Evolutionary conservation across 1,140 invertebrate genomes (phyloP), one percentile per base, ranked within the genome.

Genomic region (Penaeus japonicus): DNA sequence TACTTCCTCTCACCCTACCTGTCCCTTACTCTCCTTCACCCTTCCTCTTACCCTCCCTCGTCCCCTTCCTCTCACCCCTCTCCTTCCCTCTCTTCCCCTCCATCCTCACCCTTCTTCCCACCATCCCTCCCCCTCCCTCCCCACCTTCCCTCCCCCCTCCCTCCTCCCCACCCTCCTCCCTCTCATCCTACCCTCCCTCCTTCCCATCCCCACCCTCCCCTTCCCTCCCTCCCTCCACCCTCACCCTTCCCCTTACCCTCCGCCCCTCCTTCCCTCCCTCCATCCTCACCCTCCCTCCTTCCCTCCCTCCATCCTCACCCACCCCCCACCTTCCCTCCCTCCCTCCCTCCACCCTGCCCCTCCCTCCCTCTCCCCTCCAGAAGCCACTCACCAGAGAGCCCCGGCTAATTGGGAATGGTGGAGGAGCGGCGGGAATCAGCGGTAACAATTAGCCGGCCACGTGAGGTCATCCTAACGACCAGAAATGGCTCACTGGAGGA

Each of bases 371-470:
- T 57, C 30, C 81, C 35, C 81, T 17, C 7, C 57, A 15, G 57
- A 55, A 54, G 20, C 82, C 82, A 65, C 62, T 62, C 57, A 70
- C n/a, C n/a, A n/a, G n/a, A 62, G 18, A 84, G 59, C 30, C 24
- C 57, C 80, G 22, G 80, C 65, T 84, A 84, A 84, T 84, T 84
- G 83, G 62, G 83, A 75, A 75, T 84, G 83, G 62, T 30, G 54
- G 65, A 55, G 65, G 62, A 73, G 83, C 62, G 83, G 12, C 39
- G 83, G 83, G 83, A 84, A 84, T 84, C 83, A 84, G 83, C 83
- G 83, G 83, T n/a, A 84, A 75, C 83, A 84, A 84, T 84, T 84
- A 84, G 53, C 62, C 39, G 54, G 65, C 62, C 80, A n/a, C 62
- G 83, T 47, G 83, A 84, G 83, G 83, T 84, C 83, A 24, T 10